phyloP scores from a whole-genome alignment of 2,797 vertebrate genomes.

The Molossus alvarezi region DNA sequence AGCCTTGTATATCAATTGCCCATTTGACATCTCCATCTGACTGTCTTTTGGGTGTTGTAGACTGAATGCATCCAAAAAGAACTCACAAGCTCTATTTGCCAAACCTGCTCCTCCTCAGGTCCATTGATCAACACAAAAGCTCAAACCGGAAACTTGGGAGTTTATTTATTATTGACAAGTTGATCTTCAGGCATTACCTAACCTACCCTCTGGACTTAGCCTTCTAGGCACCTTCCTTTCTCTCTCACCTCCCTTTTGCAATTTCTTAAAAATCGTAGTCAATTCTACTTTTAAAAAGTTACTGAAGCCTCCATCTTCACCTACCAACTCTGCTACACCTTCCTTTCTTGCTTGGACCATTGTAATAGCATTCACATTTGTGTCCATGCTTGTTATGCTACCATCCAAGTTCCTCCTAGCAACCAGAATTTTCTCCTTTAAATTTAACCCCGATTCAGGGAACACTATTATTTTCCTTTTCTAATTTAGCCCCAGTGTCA shows the following conservation, averaged over 20 bases:
- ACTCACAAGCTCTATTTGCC: neutral
- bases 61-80: neutral
- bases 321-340: neutral
- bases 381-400: neutral
- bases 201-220: neutral
- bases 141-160: neutral
- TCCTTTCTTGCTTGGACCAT: neutral
- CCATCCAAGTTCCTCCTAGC: neutral
- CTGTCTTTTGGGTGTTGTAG: neutral
- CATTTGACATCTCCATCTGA: neutral
- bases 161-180: neutral
- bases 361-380: neutral
- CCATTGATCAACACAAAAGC: neutral
- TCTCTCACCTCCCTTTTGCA: neutral
- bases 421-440: slow-evolving; percentile 26
- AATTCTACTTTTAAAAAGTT: neutral
- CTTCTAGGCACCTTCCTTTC: neutral
- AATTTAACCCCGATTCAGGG: neutral
- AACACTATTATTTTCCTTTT: neutral
- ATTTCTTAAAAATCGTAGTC: neutral
- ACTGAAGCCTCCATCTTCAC: neutral
- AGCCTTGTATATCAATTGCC: neutral
- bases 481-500: neutral
- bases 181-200: neutral
- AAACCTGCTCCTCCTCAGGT: neutral